A percentile compares a stretch with the other conserved stretches of the same genome.
Conservation (phyloP, 37 sponge, comb jelly and placozoan species). For the Haliclona indistincta region DNA sequence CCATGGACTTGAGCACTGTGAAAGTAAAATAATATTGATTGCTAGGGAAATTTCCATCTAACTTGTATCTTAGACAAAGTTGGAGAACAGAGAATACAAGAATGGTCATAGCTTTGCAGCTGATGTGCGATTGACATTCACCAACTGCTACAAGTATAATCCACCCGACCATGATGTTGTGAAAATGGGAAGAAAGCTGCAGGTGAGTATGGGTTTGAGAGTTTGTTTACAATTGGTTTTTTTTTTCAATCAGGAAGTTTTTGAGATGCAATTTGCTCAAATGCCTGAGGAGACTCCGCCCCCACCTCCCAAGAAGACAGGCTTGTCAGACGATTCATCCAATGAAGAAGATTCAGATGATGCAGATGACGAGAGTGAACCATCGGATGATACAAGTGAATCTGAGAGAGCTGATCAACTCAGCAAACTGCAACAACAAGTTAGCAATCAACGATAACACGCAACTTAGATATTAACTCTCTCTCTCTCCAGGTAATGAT, state of each 20-base stretch:
- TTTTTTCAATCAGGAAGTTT: conserved; percentile 91
- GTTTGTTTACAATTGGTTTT: too few relatives aligned
- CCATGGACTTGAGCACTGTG: conserved; percentile 94
- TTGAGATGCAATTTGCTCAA: conserved; percentile 82
- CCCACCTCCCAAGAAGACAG: conserved; percentile 31
- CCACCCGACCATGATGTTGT: conserved; percentile 98
- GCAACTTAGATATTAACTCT: too few relatives aligned
- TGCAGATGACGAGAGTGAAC: conserved; percentile 39
- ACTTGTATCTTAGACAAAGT: conserved; percentile 84
- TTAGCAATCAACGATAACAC: not conserved
- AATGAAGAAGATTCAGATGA: conserved; percentile 40
- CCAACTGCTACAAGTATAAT: conserved; percentile 99
- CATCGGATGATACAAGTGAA: too few relatives aligned
- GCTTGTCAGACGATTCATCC: conserved; percentile 24
- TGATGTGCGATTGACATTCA: conserved; percentile 93
- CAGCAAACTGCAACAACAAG: conserved; percentile 71
- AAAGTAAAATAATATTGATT: too few relatives aligned
- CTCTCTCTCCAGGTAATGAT: conserved; percentile 48
- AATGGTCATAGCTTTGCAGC: conserved; percentile 75
- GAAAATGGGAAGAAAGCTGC: conserved; percentile 92
- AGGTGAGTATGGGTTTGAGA: too few relatives aligned
- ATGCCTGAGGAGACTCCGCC: conserved; percentile 88
- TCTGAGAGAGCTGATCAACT: conserved; percentile 78
- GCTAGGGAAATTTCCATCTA: too few relatives aligned
- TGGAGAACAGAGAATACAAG: conserved; percentile 84